A percentile compares a stretch with the other conserved stretches of the same genome.
Conservation (phyloP, 2,113 vertebrate species). For the Origma solitaria region DNA sequence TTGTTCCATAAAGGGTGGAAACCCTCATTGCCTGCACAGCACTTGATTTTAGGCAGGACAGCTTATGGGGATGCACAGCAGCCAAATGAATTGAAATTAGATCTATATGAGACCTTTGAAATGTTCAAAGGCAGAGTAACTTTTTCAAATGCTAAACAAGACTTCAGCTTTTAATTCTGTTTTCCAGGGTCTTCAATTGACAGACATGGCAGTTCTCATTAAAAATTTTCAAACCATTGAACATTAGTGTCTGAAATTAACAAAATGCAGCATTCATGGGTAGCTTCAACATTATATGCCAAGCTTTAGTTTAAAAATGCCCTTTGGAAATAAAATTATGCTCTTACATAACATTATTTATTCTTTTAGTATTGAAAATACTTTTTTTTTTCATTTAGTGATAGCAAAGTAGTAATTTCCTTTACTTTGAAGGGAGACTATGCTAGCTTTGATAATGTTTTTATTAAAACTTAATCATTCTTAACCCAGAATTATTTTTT, state of each 20-base stretch:
- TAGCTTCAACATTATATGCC: conserved; percentile 9
- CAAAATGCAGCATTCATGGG: conserved; percentile 1
- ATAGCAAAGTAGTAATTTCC: not conserved
- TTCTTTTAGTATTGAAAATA: not conserved
- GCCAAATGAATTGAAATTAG: not conserved
- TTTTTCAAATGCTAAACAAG: conserved; percentile 6
- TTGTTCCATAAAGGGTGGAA: not conserved
- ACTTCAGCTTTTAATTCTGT: not conserved
- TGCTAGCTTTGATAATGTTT: not conserved
- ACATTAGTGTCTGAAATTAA: conserved; percentile 55
- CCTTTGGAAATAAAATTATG: conserved; percentile 16
- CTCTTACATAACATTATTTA: conserved; percentile 25
- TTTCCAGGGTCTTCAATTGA: conserved; percentile 27
- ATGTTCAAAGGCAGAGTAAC: not conserved
- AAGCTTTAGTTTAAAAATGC: conserved; percentile 26
- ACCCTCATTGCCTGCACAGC: not conserved
- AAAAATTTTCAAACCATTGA: conserved; percentile 66
- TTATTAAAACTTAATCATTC: not conserved
- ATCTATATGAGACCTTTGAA: not conserved
- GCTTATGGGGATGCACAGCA: not conserved
- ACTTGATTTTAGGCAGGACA: not conserved
- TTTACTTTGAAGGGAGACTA: not conserved
- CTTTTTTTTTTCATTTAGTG: not conserved
- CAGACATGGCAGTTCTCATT: conserved; percentile 40
- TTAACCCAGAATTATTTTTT: conserved; percentile 21